Conservation (phyloP, 1,140 invertebrate genomes). For the Trypoxylus dichotomus region DNA sequence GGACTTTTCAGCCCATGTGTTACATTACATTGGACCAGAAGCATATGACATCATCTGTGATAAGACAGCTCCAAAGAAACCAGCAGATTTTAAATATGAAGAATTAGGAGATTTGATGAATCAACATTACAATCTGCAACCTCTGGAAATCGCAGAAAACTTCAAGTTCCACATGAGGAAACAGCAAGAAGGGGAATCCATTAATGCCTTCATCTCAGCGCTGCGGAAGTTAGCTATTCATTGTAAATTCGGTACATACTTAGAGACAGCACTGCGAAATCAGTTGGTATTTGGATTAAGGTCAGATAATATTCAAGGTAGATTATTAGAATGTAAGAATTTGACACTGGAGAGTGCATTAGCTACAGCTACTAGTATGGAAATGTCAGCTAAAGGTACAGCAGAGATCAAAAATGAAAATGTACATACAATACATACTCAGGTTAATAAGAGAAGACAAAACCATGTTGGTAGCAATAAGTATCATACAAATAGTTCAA, state of each 20-base stretch:
- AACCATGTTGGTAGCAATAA: too few relatives aligned
- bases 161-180: not conserved
- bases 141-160: conserved; percentile 11
- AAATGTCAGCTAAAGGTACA: not conserved
- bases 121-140: not conserved
- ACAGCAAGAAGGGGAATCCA: not conserved
- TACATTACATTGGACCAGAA: too few relatives aligned
- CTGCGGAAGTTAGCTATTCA: conserved; percentile 14
- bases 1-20: too few relatives aligned
- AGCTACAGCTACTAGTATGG: conserved; percentile 5
- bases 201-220: not conserved
- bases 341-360: not conserved
- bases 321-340: too few relatives aligned
- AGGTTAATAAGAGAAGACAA: too few relatives aligned
- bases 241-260: conserved; percentile 15
- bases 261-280: conserved; percentile 24
- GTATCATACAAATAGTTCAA: not conserved
- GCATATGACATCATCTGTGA: too few relatives aligned
- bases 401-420: not conserved
- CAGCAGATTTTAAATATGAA: too few relatives aligned
- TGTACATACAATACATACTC: not conserved
- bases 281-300: conserved; percentile 29
- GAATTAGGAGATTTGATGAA: too few relatives aligned
- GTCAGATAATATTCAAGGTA: too few relatives aligned
- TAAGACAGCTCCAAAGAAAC: too few relatives aligned